Evolutionary conservation across 2,888 invertebrate species (phyloP), one percentile per base, ranked within the genome.

Genomic region (Antheraea yamamai): DNA sequence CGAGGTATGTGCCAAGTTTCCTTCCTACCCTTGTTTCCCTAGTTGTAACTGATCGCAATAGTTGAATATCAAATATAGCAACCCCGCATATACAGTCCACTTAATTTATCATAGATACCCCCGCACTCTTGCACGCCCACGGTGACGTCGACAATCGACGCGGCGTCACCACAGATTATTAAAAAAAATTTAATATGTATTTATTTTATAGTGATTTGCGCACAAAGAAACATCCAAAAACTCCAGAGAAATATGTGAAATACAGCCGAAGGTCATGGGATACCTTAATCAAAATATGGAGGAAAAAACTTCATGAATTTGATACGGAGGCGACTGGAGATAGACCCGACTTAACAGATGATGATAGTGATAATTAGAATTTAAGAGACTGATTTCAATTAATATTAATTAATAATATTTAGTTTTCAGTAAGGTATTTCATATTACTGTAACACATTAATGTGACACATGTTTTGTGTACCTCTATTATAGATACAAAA

Each of bases 251-350:
- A 91, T 96, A 96, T 85, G 88, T 96, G 47, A 98, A 98, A 91
- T 98, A 98, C 90, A 98, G 98, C 82, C 96, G 99, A 68, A 95
- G 99, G 80, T 98, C 98, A 18, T 99, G 98, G 97, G 99, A 99
- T 89, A 97, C 97, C 51, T 95, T 98, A 80, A 96, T 99, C 0
- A 97, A 96, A 88, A 95, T 97, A 76, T 99, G 99, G 99, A 96
- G 98, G 74, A 96, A 97, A 83, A 96, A 97, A 81, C 93, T 99
- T 72, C 99, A 99, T 87, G 95, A 95, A 77, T 98, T 96, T 95
- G 98, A 98, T 89, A 95, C 96, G 52, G 81, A 83, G 58, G 75
- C 72, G 30, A 79, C 80, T 51, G 72, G 73, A 61, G 77, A 77
- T 52, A 70, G 71, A 73, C 73, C 14, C 7, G 77, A 79, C n/a